These are phyloP conservation scores for fruit fly (Drosophila melanogaster) DNA, from an alignment of 1,140 invertebrate species.

Conservation along the genomic window DNA sequence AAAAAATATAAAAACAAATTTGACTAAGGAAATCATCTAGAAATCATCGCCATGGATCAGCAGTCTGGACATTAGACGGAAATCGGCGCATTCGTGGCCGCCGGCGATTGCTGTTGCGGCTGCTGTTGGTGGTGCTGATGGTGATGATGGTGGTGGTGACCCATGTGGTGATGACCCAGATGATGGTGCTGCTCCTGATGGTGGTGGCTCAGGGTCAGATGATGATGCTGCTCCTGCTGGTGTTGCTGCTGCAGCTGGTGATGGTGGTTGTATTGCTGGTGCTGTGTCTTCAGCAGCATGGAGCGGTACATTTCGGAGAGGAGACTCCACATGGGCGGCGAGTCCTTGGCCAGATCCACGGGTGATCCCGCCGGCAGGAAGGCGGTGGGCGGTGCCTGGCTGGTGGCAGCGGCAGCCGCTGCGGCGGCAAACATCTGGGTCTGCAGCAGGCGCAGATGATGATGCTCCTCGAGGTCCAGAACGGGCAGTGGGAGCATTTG, in stretches of 20 bases:
- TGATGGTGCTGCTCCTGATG: constrained; percentile 15
- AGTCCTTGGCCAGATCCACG: constrained; percentile 26
- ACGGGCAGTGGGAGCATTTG: constrained; percentile 24
- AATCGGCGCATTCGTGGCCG: constrained; percentile 70
- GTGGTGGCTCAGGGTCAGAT: constrained; percentile 3
- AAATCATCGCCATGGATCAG: not conserved
- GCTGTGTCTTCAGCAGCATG: constrained; percentile 72
- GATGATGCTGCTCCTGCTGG: constrained; percentile 31
- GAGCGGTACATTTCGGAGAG: constrained; percentile 80
- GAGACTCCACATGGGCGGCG: constrained; percentile 79
- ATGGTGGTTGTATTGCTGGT: constrained; percentile 21
- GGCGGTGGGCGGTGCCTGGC: constrained; percentile 9
- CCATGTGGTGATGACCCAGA: not conserved
- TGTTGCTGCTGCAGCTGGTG: constrained; percentile 27
- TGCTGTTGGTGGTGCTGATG: constrained; percentile 37
- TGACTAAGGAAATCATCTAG: constrained; percentile 35
- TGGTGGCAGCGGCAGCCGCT: constrained; percentile 63
- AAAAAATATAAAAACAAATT: constrained; percentile 30
- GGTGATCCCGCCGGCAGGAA: constrained; percentile 18
- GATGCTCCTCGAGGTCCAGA: constrained; percentile 62
- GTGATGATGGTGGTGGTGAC: constrained; percentile 3
- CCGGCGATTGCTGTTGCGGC: constrained; percentile 43
- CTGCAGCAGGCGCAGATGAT: constrained; percentile 68
- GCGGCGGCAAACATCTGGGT: constrained; percentile 83
- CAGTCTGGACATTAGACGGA: constrained; percentile 57